A percentile compares a stretch with the other conserved stretches of the same genome.
These are phyloP conservation scores for Acheta domesticus DNA, from an alignment of 2,888 invertebrate genomes.

Conservation along the genomic window DNA sequence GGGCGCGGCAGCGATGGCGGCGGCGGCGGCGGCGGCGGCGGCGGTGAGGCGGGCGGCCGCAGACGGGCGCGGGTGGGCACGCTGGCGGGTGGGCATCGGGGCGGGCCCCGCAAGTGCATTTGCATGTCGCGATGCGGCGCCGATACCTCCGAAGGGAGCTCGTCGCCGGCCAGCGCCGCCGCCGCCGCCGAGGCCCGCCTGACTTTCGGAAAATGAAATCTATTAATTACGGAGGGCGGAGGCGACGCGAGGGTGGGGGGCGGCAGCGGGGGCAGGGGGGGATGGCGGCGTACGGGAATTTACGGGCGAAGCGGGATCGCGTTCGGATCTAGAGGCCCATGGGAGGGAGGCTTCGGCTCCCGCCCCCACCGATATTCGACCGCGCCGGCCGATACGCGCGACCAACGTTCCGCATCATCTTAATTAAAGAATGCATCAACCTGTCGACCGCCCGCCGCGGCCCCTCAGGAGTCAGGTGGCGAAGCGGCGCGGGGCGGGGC, in stretches of 20 bases:
- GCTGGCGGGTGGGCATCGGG: not conserved
- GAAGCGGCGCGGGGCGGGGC: no score
- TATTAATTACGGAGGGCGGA: conserved; percentile 7
- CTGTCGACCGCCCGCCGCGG: not conserved
- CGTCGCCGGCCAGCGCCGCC: not conserved
- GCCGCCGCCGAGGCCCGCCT: not conserved
- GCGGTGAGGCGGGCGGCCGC: not conserved
- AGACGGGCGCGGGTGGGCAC: not conserved
- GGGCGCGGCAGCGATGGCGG: not conserved
- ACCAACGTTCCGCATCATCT: conserved; percentile 10
- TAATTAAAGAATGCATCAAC: conserved; percentile 7
- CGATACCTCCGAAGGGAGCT: not conserved
- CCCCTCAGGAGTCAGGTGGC: not conserved
- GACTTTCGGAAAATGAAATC: conserved; percentile 18
- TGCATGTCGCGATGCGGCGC: conserved; percentile 18
- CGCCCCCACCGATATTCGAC: not conserved
- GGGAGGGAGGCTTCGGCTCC: no score
- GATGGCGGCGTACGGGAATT: not conserved
- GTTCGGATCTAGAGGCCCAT: no score
- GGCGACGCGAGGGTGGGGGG: not conserved
- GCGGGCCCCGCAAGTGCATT: not conserved
- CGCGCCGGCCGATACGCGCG: not conserved
- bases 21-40: no score
- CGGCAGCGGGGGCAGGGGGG: not conserved
- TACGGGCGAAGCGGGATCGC: no score